Conservation (phyloP, 2,113 vertebrate species). For the Crocuta crocuta region DNA sequence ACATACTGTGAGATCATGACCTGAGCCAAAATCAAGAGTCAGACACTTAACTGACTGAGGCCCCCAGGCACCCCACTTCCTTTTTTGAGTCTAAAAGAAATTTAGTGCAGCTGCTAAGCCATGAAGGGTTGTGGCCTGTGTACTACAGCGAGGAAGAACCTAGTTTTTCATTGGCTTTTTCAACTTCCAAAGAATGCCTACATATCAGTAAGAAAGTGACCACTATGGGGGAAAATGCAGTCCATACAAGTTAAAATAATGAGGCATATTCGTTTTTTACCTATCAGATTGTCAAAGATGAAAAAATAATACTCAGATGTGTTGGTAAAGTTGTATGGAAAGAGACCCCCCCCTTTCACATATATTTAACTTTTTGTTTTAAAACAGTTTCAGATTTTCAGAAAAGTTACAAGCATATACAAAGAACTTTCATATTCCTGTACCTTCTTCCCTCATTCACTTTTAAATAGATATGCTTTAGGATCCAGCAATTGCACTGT, state of each 20-base stretch:
- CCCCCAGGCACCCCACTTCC: background rate
- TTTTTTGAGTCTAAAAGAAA: background rate
- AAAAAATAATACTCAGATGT: background rate
- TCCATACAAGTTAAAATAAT: constrained; percentile 1
- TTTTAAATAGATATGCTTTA: constrained; percentile 18
- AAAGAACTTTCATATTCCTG: background rate
- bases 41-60: too few species aligned
- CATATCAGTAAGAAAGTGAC: background rate
- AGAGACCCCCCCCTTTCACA: background rate
- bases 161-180: background rate
- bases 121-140: background rate
- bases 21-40: too few species aligned
- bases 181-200: background rate
- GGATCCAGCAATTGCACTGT: background rate
- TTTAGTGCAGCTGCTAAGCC: background rate
- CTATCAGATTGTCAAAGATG: background rate
- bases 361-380: constrained; percentile 15
- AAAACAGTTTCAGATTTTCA: constrained; percentile 9
- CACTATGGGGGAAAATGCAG: background rate
- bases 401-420: background rate
- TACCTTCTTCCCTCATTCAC: background rate
- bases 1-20: too few species aligned
- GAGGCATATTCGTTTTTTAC: background rate
- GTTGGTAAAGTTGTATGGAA: background rate
- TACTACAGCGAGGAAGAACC: background rate